These are phyloP conservation scores for Urosaurus nigricauda DNA, from an alignment of 2,797 vertebrate genomes.

Conservation along the genomic window DNA sequence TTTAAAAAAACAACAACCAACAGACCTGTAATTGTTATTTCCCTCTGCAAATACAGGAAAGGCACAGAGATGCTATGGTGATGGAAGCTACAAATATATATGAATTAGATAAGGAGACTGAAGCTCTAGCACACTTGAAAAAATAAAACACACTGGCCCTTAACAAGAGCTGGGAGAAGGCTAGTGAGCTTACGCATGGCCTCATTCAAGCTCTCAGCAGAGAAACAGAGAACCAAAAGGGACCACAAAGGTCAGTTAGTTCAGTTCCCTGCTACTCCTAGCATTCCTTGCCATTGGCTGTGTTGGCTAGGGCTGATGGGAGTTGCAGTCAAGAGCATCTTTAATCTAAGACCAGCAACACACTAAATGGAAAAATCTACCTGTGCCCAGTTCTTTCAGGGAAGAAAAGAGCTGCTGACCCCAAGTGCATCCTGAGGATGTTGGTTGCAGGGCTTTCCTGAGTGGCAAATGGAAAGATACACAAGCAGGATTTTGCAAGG, in stretches of 20 bases:
- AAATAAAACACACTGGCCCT: background rate
- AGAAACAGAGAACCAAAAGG: too few relatives aligned
- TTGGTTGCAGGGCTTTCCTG: background rate
- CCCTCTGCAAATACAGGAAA: conserved; percentile 12
- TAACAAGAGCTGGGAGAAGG: background rate
- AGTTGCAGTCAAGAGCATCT: too few relatives aligned
- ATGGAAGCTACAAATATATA: conserved; percentile 29
- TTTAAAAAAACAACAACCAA: background rate
- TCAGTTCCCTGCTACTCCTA: too few relatives aligned
- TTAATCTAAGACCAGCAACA: too few relatives aligned
- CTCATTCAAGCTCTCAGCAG: too few relatives aligned
- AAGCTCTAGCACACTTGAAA: background rate
- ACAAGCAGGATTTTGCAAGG: background rate
- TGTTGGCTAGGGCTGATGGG: too few relatives aligned
- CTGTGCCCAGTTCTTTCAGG: background rate
- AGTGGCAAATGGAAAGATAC: background rate
- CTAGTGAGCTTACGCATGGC: too few relatives aligned
- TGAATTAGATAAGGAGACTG: conserved; percentile 29
- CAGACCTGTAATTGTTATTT: conserved; percentile 12
- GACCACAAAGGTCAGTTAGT: background rate
- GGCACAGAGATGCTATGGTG: conserved; percentile 23
- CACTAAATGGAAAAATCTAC: background rate
- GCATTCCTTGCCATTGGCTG: too few relatives aligned
- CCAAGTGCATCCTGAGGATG: background rate
- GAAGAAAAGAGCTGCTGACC: background rate